These are phyloP conservation scores for Diploptera punctata DNA, from an alignment of 2,888 invertebrate species.

Conservation along the genomic window DNA sequence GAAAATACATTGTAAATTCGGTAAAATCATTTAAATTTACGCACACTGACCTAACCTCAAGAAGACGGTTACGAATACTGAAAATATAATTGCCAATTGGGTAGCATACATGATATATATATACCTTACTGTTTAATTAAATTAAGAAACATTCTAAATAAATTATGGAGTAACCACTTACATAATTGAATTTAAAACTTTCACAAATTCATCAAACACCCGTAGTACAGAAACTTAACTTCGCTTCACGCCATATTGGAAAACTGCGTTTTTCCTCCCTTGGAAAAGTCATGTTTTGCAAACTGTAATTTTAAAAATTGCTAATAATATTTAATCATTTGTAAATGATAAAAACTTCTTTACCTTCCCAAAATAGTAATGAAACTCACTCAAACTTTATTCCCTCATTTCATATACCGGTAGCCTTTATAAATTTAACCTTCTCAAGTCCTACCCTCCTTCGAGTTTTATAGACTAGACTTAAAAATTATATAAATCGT, in stretches of 20 bases:
- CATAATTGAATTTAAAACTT: background rate
- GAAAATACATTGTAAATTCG: background rate
- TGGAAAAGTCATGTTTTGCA: too few relatives aligned
- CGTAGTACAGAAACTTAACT: background rate
- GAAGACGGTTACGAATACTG: background rate
- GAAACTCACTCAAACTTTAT: too few relatives aligned
- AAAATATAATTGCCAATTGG: background rate
- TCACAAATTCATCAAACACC: background rate
- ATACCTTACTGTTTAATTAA: background rate
- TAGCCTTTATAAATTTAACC: too few relatives aligned
- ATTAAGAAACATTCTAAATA: background rate
- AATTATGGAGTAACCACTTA: background rate
- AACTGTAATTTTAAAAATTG: too few relatives aligned
- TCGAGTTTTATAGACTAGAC: too few relatives aligned
- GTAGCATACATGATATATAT: background rate
- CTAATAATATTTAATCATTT: too few relatives aligned
- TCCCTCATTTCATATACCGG: too few relatives aligned
- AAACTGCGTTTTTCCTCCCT: too few relatives aligned
- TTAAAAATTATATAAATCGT: too few relatives aligned
- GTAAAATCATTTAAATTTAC: background rate
- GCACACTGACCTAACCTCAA: background rate
- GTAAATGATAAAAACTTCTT: too few relatives aligned
- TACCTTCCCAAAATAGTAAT: too few relatives aligned
- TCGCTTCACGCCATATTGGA: constrained; percentile 7
- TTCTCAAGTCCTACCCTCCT: too few relatives aligned